These are phyloP conservation scores for Laticauda colubrina DNA, from an alignment of 2,113 vertebrate genomes.

Conservation along the genomic window DNA sequence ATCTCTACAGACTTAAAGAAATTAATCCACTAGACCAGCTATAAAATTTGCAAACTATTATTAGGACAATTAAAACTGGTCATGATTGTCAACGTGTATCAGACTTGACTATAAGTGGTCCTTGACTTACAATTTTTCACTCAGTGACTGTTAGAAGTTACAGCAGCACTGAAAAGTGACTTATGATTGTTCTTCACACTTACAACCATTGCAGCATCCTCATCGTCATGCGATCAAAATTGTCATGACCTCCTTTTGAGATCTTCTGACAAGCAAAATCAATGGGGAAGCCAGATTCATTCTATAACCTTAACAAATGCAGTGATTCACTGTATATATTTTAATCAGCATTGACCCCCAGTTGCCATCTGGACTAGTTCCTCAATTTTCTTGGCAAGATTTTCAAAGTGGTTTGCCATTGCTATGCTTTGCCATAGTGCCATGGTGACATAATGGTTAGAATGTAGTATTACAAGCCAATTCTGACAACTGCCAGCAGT, in stretches of 20 bases:
- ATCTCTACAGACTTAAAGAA: not conserved
- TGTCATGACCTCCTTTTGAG: not conserved
- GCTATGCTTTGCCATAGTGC: too few relatives aligned
- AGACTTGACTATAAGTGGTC: not conserved
- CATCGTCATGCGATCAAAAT: not conserved
- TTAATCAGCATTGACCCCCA: too few relatives aligned
- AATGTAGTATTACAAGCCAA: not conserved
- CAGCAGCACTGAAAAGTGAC: too few relatives aligned
- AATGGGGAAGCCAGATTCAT: not conserved
- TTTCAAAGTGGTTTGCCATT: too few relatives aligned
- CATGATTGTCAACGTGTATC: not conserved
- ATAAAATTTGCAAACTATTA: not conserved
- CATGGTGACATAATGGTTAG: too few relatives aligned
- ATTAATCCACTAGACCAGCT: not conserved
- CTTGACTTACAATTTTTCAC: not conserved
- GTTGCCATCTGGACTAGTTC: too few relatives aligned
- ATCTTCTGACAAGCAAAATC: not conserved
- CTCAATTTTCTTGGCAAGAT: too few relatives aligned
- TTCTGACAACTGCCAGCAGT: not conserved
- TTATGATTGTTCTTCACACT: not conserved
- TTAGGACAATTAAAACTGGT: not conserved
- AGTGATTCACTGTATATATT: too few relatives aligned
- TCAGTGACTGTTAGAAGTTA: not conserved
- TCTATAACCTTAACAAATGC: too few relatives aligned
- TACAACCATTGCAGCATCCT: too few relatives aligned